Evolutionary conservation across 2,888 invertebrate genomes (phyloP), one percentile per base, ranked within the genome.

Genomic region (Saturnia pavonia): DNA sequence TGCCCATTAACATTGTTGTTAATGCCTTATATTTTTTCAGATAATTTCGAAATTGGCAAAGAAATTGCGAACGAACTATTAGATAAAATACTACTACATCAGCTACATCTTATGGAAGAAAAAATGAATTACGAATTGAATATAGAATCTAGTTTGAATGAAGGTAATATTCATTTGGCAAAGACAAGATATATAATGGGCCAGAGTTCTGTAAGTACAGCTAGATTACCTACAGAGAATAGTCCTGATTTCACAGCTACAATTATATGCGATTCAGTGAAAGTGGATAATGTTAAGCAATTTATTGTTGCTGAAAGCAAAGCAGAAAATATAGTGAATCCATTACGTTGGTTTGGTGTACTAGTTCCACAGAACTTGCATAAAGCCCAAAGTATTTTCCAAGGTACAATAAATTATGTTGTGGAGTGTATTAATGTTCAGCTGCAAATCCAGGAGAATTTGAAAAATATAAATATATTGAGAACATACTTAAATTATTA

Each of bases 291-390:
- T 76, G 87, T 80, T 74, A 94, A 82, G 85, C 94, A 83, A 81
- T 91, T 80, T 87, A 87, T 87, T 75, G 79, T 91, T 4, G 72
- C 86, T 68, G 88, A 91, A 72, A 89, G 85, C 74, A 79, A 81
- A 71, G 77, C 81, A 22, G 85, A 86, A 25, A 82, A 85, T 68
- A 89, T 80, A 68, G 88, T 84, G 54, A 95, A 98, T 85, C 98
- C 98, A 0, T 85, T 98, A 45, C 96, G 95, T 75, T 98, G 98
- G 98, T 98, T 98, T 91, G 98, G 98, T 16, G 95, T 97, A 57
- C 88, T 98, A 51, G 97, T 98, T 0, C 98, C 98, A 0, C 96
- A 96, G 81, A 96, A 96, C 83, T 90, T 98, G 80, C 95, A 96
- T 79, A 95, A 94, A 76, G 97, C 98, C 0, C 97, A 97, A 82